phyloP scores from a whole-genome alignment of 2,888 invertebrate species.

The Pseudoips prasinana region DNA sequence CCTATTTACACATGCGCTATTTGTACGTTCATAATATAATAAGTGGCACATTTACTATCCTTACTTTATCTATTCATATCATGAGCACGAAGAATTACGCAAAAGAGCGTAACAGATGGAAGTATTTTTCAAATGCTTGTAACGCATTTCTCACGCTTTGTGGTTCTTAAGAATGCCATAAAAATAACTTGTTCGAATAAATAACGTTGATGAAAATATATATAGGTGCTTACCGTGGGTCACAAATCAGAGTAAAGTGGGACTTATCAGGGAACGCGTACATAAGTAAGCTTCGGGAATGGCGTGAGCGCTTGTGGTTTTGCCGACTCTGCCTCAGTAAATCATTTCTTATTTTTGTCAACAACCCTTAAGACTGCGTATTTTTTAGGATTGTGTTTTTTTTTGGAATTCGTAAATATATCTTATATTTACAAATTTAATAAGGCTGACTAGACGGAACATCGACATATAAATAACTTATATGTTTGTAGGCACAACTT shows the following conservation, averaged over 20 bases:
- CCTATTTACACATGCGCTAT: not conserved
- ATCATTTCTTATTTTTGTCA: slow-evolving; percentile 34
- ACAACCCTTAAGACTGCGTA: slow-evolving; percentile 13
- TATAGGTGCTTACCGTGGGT: slow-evolving; percentile 51
- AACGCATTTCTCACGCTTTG: slow-evolving; percentile 52
- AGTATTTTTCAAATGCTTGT: slow-evolving; percentile 59
- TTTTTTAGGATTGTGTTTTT: slow-evolving; percentile 3
- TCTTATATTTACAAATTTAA: too few species aligned
- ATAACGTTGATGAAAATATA: slow-evolving; percentile 64
- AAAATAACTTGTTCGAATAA: slow-evolving; percentile 62
- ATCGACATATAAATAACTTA: too few species aligned
- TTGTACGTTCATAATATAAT: not conserved
- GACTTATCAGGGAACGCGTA: slow-evolving; percentile 44
- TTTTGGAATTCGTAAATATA: too few species aligned
- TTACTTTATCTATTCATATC: slow-evolving; percentile 2
- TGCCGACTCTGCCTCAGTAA: slow-evolving; percentile 17
- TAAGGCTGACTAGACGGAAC: too few species aligned
- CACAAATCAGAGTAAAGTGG: slow-evolving; percentile 58
- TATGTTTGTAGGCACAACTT: too few species aligned
- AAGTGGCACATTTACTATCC: not conserved
- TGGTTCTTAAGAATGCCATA: slow-evolving; percentile 57
- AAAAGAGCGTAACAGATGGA: slow-evolving; percentile 51
- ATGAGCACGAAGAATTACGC: too few species aligned
- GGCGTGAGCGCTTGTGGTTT: slow-evolving; percentile 24
- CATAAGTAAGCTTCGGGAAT: slow-evolving; percentile 39